Conservation (phyloP, 2,888 invertebrate genomes). For the Ethmia dodecea region DNA sequence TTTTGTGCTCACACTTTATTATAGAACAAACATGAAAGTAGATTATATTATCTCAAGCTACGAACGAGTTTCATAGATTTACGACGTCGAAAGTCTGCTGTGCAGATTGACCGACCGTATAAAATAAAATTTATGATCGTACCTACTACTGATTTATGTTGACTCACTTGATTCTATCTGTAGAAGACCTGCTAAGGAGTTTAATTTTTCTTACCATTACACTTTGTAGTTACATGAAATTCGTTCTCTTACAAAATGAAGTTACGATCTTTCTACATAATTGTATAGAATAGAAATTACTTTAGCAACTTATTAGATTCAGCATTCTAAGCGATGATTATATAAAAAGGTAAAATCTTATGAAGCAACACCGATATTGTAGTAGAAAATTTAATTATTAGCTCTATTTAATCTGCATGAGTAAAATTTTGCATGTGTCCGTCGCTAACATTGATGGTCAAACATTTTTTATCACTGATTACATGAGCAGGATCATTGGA, state of each 20-base stretch:
- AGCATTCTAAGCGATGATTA: slow-evolving; percentile 41
- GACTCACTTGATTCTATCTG: too few relatives aligned
- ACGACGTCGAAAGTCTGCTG: too few relatives aligned
- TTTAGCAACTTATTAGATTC: slow-evolving; percentile 34
- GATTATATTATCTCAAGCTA: too few relatives aligned
- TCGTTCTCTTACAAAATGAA: slow-evolving; percentile 18
- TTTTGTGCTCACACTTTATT: too few relatives aligned
- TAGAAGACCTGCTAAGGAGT: too few relatives aligned
- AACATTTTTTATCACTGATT: slow-evolving; percentile 24
- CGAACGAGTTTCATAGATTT: too few relatives aligned
- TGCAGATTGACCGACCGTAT: too few relatives aligned
- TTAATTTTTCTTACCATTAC: too few relatives aligned
- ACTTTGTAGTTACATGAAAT: too few relatives aligned
- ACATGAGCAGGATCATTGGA: slow-evolving; percentile 33
- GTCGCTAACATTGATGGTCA: slow-evolving; percentile 29
- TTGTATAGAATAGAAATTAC: slow-evolving; percentile 13
- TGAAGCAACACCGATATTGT: slow-evolving; percentile 29
- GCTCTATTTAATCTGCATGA: slow-evolving; percentile 44
- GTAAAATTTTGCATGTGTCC: slow-evolving; percentile 42
- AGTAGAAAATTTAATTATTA: slow-evolving; percentile 32
- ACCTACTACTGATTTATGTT: too few relatives aligned
- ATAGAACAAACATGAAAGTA: too few relatives aligned
- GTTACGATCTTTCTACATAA: slow-evolving; percentile 26
- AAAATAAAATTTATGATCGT: too few relatives aligned
- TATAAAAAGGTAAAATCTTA: slow-evolving; percentile 40